A percentile compares a stretch with the other conserved stretches of the same genome.
Evolutionary conservation across 37 sponge, comb jelly and placozoan genomes (phyloP).

Genomic region (Agelas oroides): DNA sequence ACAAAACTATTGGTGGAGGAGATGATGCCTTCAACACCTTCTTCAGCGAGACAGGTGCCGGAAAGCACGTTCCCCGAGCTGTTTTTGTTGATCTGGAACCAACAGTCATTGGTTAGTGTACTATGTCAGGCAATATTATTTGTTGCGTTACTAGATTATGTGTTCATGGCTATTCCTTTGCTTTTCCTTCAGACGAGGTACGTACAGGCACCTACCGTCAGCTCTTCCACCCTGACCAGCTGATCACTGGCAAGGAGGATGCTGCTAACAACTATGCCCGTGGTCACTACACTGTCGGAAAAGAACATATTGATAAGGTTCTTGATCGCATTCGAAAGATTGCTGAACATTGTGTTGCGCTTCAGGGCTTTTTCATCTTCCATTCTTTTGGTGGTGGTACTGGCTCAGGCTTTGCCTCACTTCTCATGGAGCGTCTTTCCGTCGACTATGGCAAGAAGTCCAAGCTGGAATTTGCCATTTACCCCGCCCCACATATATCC

Average conservation of each 20-base stretch:
- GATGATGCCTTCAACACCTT: conserved; percentile 97
- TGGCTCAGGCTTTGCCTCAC: conserved; percentile 93
- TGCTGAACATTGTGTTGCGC: conserved; percentile 91
- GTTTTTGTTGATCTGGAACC: conserved; percentile 97
- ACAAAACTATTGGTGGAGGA: conserved; percentile 93
- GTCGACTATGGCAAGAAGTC: conserved; percentile 95
- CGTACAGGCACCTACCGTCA: conserved; percentile 87
- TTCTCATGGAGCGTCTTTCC: conserved; percentile 92
- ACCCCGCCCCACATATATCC: conserved; percentile 93
- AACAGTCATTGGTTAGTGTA: conserved; percentile 87
- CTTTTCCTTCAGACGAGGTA: conserved; percentile 91
- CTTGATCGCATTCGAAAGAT: conserved; percentile 85
- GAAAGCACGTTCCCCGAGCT: conserved; percentile 95
- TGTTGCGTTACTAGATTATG: too few species aligned
- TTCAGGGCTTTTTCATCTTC: conserved; percentile 93
- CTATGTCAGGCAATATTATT: neutral
- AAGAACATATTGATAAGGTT: conserved; percentile 74
- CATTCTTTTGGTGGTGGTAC: conserved; percentile 96
- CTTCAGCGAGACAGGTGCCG: conserved; percentile 95
- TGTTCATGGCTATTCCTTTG: too few species aligned
- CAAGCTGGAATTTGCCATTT: conserved; percentile 91
- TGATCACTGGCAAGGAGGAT: conserved; percentile 91
- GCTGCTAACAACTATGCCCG: conserved; percentile 96
- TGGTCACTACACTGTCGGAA: conserved; percentile 92
- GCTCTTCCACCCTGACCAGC: conserved; percentile 93